A percentile compares a stretch with the other conserved stretches of the same genome.
These are phyloP conservation scores for Pogonus chalceus DNA, from an alignment of 1,140 invertebrate species.

Conservation along the genomic window DNA sequence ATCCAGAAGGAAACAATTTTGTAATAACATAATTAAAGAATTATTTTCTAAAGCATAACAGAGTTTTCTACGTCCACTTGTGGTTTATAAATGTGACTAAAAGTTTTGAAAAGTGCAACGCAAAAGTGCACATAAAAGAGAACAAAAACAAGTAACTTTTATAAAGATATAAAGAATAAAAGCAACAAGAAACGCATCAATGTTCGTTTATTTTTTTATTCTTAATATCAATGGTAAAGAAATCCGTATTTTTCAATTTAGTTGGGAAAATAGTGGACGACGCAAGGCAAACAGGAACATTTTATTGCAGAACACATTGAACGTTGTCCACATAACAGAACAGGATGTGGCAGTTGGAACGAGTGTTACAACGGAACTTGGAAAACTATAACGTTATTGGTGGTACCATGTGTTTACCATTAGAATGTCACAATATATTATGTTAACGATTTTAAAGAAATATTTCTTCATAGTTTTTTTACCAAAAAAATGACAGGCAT, in stretches of 20 bases:
- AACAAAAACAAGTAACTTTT: too few species aligned
- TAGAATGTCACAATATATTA: background rate
- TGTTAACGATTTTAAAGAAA: too few species aligned
- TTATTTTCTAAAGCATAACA: too few species aligned
- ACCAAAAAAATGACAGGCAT: too few species aligned
- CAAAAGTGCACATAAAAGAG: too few species aligned
- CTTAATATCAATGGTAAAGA: background rate
- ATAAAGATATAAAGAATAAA: background rate
- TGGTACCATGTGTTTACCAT: background rate
- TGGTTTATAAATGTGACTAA: too few species aligned
- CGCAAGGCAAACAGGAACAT: background rate
- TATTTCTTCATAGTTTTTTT: too few species aligned
- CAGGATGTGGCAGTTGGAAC: too few species aligned
- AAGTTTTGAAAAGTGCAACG: too few species aligned
- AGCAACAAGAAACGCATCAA: background rate
- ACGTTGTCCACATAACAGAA: background rate
- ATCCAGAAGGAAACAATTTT: too few species aligned
- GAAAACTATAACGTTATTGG: background rate
- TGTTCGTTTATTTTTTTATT: background rate
- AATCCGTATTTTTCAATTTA: slow-evolving; percentile 6
- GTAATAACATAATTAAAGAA: too few species aligned
- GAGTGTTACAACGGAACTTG: background rate
- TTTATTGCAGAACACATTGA: background rate
- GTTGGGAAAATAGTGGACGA: background rate
- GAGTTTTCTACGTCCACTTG: too few species aligned